Percentiles rank a stretch among this genome's conserved stretches.
phyloP scores from a whole-genome alignment of 2,888 invertebrate species.

The Chaitophorus viminalis region DNA sequence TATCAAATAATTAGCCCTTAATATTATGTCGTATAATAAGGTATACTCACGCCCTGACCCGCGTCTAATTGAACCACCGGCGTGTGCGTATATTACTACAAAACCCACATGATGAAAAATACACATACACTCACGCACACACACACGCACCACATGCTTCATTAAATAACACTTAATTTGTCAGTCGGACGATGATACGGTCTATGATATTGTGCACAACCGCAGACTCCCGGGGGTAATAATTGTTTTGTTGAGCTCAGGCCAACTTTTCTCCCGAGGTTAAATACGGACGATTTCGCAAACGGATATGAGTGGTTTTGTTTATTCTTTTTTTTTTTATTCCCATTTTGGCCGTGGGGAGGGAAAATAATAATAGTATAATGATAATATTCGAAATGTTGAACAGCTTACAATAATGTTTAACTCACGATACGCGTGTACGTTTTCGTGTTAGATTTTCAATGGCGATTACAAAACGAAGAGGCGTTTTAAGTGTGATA shows the following conservation, averaged over 20 bases:
- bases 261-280: constrained; percentile 6
- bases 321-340: background rate
- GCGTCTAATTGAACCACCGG: background rate
- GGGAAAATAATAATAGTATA: too few relatives aligned
- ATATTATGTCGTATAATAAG: constrained; percentile 29
- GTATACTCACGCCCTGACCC: background rate
- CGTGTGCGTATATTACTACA: constrained; percentile 19
- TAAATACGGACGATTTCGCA: background rate
- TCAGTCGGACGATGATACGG: constrained; percentile 7
- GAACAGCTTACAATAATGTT: too few relatives aligned
- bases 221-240: background rate
- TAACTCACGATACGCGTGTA: too few relatives aligned
- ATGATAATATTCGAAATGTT: too few relatives aligned
- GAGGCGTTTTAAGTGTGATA: too few relatives aligned
- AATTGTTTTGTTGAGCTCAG: constrained; percentile 14
- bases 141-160: background rate
- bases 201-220: background rate
- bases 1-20: constrained; percentile 50
- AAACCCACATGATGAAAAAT: constrained; percentile 13
- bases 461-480: too few relatives aligned
- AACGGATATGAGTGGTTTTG: background rate
- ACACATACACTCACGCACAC: background rate
- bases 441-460: too few relatives aligned
- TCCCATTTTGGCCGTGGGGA: background rate
- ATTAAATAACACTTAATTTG: constrained; percentile 40